Evolutionary conservation across 2,888 invertebrate species (phyloP), one percentile per base, ranked within the genome.

Genomic region (Oeneis ivallda): DNA sequence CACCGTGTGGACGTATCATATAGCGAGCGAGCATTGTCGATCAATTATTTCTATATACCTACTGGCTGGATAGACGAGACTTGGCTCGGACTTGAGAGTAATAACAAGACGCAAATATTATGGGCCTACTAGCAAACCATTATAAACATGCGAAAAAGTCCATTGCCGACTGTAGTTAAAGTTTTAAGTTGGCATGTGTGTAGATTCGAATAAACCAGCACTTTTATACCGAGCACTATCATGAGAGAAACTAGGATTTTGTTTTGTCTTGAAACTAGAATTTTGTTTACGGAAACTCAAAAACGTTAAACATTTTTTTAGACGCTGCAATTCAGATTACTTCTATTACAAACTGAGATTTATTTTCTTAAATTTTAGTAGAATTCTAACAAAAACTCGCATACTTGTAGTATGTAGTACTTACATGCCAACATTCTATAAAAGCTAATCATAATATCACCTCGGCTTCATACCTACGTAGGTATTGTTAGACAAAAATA

Each of bases 201-300:
- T 19, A 56, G 19, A 19, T 13, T 11, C 39, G 15, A 9, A 19
- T 39, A 4, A 19, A 17, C 41, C 49, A 34, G 17, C 9, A 37
- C n/a, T 37, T 50, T 50, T n/a, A 50, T 19, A 37, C 17, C 13
- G 15, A 39, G 15, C 37, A 49, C 60, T 60, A 49, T 52, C 34
- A 52, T 10, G 49, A 8, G 34, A 58, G 19, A 60, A 60, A 60
- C 60, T 60, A 49, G 60, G 50, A 60, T 39, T 60, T 49, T 56
- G 56, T 56, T 37, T 37, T 49, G 37, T 60, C 17, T 37, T 13
- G 37, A 39, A 60, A 37, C 59, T 60, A 60, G 59, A 60, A 60
- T 60, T 60, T 39, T 49, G 47, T 60, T 50, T 50, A 37, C 37
- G 11, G 11, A 49, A 37, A 49, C 37, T 47, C 50, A 4, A 34